A percentile compares a stretch with the other conserved stretches of the same genome.
phyloP scores from a whole-genome alignment of 2,113 vertebrate genomes.

The Lontra canadensis region DNA sequence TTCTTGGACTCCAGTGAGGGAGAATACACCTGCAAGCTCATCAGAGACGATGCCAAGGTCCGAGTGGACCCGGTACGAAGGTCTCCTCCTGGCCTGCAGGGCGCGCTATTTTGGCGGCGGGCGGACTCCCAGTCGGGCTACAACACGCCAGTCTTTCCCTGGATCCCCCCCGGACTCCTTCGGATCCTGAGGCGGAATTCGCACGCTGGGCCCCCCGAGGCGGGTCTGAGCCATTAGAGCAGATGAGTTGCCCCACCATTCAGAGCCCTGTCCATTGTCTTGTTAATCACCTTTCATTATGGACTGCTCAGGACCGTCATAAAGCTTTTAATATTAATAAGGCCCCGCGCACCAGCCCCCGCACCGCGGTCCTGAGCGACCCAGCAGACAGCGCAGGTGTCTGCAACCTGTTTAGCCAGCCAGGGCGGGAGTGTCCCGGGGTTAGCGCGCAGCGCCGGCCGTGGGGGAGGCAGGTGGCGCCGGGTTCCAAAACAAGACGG shows the following conservation, averaged over 20 bases:
- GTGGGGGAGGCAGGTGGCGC: constrained; percentile 83
- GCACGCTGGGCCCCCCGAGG: constrained; percentile 59
- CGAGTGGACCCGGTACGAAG: not conserved
- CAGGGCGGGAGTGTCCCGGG: constrained; percentile 60
- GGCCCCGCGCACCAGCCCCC: constrained; percentile 42
- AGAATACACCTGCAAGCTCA: not conserved
- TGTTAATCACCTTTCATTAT: constrained; percentile 87
- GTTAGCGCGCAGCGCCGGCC: constrained; percentile 39
- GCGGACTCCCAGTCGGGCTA: not conserved
- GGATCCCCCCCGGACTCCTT: not conserved
- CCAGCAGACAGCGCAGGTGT: constrained; percentile 69
- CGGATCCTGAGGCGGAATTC: not conserved
- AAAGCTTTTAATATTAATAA: constrained; percentile 88
- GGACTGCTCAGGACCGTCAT: constrained; percentile 79
- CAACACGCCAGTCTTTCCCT: not conserved
- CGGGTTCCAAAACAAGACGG: not conserved
- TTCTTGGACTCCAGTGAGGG: not conserved
- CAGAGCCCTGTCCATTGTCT: constrained; percentile 87
- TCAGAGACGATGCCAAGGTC: not conserved
- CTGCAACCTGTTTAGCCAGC: constrained; percentile 81
- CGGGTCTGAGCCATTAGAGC: constrained; percentile 83
- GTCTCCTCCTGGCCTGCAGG: not conserved
- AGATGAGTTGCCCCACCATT: constrained; percentile 85
- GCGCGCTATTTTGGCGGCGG: not conserved
- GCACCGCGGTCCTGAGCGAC: not conserved